These are phyloP conservation scores for Fistularia tabacaria DNA, from an alignment of 2,797 vertebrate genomes.

Conservation along the genomic window DNA sequence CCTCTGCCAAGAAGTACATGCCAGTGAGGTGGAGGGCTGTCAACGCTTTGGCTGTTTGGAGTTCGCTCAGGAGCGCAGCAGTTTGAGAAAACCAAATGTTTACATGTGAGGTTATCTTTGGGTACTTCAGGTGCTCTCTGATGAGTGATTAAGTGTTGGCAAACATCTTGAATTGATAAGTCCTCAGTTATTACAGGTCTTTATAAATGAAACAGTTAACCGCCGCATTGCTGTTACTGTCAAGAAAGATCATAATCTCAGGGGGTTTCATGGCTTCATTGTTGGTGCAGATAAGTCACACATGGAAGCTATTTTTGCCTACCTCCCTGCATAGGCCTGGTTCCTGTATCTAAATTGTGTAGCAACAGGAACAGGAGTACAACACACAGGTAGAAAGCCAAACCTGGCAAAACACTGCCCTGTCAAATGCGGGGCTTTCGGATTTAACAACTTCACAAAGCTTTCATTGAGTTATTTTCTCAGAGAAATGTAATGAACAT, in stretches of 20 bases:
- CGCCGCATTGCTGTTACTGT: slow-evolving; percentile 23
- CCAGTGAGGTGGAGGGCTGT: slow-evolving; percentile 36
- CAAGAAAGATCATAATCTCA: slow-evolving; percentile 35
- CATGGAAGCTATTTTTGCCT: slow-evolving; percentile 42
- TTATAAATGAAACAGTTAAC: background rate
- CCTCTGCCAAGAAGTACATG: slow-evolving; percentile 38
- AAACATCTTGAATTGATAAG: too few relatives aligned
- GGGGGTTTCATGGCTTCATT: slow-evolving; percentile 31
- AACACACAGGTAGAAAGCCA: too few relatives aligned
- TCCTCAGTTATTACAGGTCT: too few relatives aligned
- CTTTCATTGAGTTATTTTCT: too few relatives aligned
- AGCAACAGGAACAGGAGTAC: background rate
- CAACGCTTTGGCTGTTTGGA: slow-evolving; percentile 27
- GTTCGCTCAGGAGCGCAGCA: slow-evolving; percentile 5
- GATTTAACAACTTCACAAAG: too few relatives aligned
- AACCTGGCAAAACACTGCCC: too few relatives aligned
- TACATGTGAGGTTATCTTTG: slow-evolving; percentile 20
- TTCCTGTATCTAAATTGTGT: slow-evolving; percentile 25
- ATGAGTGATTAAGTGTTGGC: too few relatives aligned
- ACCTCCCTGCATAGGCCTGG: slow-evolving; percentile 2
- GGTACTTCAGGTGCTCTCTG: too few relatives aligned
- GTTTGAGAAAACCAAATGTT: slow-evolving; percentile 24
- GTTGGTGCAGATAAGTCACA: slow-evolving; percentile 47
- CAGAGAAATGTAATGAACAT: too few relatives aligned
- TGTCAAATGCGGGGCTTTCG: too few relatives aligned